phyloP scores from a whole-genome alignment of 2,888 invertebrate genomes.

The Fragum whitleyi region DNA sequence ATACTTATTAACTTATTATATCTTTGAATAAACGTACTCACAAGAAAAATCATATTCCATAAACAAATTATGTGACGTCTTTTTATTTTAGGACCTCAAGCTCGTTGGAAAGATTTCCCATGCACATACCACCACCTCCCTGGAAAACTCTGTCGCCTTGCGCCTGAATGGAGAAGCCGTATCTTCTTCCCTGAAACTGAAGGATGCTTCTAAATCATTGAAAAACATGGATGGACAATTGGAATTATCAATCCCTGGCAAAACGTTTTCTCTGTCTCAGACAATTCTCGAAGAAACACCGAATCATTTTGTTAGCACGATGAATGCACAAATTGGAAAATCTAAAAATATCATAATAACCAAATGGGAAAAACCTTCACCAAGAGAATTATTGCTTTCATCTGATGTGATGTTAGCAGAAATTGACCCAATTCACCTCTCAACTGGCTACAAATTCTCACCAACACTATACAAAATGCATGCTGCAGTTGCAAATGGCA shows the following conservation, averaged over 20 bases:
- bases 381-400: constrained; percentile 53
- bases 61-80: too few relatives aligned
- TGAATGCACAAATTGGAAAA: constrained; percentile 62
- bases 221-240: constrained; percentile 64
- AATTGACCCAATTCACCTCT: constrained; percentile 56
- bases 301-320: constrained; percentile 64
- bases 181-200: constrained; percentile 60
- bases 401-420: constrained; percentile 63
- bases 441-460: constrained; percentile 64
- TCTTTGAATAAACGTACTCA: too few relatives aligned
- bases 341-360: constrained; percentile 62
- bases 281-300: constrained; percentile 63
- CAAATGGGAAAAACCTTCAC: constrained; percentile 54
- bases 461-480: constrained; percentile 59
- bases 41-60: too few relatives aligned
- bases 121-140: constrained; percentile 57
- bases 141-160: constrained; percentile 67
- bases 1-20: too few relatives aligned
- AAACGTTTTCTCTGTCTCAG: constrained; percentile 66
- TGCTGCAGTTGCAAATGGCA: constrained; percentile 52
- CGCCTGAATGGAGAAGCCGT: constrained; percentile 65
- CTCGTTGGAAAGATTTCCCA: constrained; percentile 66
- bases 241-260: constrained; percentile 70
- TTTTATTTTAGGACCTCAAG: constrained; percentile 67
- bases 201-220: constrained; percentile 64